These are phyloP conservation scores for Antidorcas marsupialis DNA, from an alignment of 2,113 vertebrate genomes.

Conservation along the genomic window DNA sequence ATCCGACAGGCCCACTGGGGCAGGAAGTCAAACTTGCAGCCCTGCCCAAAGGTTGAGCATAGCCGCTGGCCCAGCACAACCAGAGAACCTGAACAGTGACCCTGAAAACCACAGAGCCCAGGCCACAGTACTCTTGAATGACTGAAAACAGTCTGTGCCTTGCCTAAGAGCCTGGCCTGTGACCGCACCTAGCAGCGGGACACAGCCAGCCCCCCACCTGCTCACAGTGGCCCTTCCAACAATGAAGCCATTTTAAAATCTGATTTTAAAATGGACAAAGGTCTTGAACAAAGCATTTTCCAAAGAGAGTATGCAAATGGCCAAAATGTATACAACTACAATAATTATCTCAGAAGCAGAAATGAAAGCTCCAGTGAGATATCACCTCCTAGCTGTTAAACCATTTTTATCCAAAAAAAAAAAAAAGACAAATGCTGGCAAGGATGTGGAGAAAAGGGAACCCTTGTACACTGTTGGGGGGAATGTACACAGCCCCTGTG, in stretches of 20 bases:
- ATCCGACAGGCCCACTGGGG: rapidly evolving
- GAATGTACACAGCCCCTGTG: background rate
- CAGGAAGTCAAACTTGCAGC: too few relatives aligned
- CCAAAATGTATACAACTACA: background rate
- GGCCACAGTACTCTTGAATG: background rate
- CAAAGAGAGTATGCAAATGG: background rate
- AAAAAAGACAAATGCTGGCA: background rate
- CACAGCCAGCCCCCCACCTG: background rate
- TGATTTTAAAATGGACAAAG: background rate
- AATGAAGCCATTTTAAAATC: background rate
- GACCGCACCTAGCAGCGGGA: too few relatives aligned
- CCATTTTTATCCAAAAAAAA: background rate
- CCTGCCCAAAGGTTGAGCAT: background rate
- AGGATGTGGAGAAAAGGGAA: background rate
- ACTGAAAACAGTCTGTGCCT: background rate
- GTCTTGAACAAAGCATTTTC: background rate
- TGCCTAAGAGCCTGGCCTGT: background rate
- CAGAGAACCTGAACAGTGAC: background rate
- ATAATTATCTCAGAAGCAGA: background rate
- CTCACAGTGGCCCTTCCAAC: background rate
- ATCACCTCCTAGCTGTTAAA: background rate
- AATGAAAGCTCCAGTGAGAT: background rate
- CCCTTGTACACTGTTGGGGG: too few relatives aligned
- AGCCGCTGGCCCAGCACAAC: too few relatives aligned
- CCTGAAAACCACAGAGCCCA: background rate